phyloP scores from a whole-genome alignment of 2,888 invertebrate genomes.

The Muschampia plurimacula region DNA sequence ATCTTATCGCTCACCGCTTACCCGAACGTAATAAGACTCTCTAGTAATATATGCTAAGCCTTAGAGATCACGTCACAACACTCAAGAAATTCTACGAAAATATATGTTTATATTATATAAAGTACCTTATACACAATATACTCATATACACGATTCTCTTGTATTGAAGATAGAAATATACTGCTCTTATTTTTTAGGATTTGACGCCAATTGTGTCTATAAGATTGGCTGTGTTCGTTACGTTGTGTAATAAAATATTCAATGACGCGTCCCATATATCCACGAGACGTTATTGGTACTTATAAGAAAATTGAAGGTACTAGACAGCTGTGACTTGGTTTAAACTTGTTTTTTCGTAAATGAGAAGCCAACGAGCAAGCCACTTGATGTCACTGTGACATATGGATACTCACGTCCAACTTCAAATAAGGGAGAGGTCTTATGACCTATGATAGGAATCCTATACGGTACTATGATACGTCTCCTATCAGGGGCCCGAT shows the following conservation, averaged over 20 bases:
- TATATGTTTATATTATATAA: constrained; percentile 7
- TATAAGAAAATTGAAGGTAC: no score
- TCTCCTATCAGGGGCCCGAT: no score
- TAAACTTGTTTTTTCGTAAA: no score
- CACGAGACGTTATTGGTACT: no score
- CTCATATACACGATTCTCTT: neutral
- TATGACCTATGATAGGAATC: no score
- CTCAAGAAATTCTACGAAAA: constrained; percentile 14
- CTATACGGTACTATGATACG: no score
- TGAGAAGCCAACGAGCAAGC: no score
- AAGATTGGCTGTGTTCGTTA: neutral
- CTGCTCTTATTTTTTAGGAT: neutral
- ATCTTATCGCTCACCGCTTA: neutral
- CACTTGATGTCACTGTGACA: no score
- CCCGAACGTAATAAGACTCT: neutral
- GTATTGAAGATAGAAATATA: neutral
- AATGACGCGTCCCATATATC: neutral
- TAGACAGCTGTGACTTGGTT: no score
- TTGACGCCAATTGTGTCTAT: constrained; percentile 2
- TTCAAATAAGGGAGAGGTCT: no score
- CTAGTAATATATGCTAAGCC: constrained; percentile 23
- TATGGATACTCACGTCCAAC: no score
- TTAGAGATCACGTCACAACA: constrained; percentile 28
- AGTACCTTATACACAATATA: neutral
- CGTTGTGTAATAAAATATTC: neutral